phyloP scores from a whole-genome alignment of 2,113 vertebrate genomes.

The Parus major region DNA sequence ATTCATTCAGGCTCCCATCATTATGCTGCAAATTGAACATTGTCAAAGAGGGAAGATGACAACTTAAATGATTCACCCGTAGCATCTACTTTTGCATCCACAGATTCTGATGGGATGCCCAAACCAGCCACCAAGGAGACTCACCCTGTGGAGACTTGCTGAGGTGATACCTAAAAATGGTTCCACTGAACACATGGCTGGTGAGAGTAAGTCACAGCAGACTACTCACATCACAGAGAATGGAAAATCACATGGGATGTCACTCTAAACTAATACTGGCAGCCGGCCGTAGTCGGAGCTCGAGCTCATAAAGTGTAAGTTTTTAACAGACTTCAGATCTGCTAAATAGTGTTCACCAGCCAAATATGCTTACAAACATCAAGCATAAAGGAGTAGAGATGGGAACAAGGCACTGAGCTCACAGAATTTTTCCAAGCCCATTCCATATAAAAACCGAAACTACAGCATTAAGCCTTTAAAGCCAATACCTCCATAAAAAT shows the following conservation, averaged over 20 bases:
- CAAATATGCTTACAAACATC: background rate
- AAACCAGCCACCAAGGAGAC: background rate
- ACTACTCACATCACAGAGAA: background rate
- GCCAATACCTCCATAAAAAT: background rate
- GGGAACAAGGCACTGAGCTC: background rate
- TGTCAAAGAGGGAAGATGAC: background rate
- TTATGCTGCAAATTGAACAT: background rate
- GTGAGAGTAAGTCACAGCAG: background rate
- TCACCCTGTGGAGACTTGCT: background rate
- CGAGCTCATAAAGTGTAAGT: background rate
- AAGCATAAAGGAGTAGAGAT: background rate
- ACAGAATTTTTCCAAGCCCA: background rate
- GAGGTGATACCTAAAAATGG: background rate
- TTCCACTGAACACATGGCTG: background rate
- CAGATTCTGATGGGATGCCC: background rate
- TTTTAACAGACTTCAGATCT: constrained; percentile 7
- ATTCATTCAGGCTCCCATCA: background rate
- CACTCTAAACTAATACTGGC: background rate
- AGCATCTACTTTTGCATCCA: background rate
- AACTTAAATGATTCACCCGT: background rate
- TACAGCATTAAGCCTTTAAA: background rate
- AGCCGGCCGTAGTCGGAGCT: background rate
- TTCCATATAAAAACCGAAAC: background rate
- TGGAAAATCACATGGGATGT: background rate
- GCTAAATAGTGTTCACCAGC: background rate